These are phyloP conservation scores for Arothron firmamentum DNA, from an alignment of 2,113 vertebrate genomes.

Conservation along the genomic window DNA sequence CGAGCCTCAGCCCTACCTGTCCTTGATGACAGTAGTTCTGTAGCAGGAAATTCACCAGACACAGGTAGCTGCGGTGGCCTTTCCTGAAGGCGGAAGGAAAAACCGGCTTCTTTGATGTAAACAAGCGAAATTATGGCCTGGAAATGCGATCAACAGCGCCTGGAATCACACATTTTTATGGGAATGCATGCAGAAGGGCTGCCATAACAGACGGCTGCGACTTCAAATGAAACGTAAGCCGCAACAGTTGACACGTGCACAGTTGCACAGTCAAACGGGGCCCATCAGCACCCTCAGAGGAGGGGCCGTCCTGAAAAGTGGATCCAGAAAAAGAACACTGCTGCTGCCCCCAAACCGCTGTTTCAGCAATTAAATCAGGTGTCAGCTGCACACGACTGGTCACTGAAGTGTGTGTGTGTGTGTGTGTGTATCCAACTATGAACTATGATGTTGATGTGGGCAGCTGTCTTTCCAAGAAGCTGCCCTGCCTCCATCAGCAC, in stretches of 20 bases:
- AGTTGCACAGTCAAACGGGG: no score
- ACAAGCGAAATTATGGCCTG: no score
- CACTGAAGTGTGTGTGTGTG: slow-evolving; percentile 23
- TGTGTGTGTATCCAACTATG: slow-evolving; percentile 41
- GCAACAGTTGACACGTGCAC: no score
- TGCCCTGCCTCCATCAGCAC: slow-evolving; percentile 36
- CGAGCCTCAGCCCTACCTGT: slow-evolving; percentile 50
- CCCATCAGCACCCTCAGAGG: no score
- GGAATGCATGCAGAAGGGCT: no score
- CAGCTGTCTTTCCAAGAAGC: slow-evolving; percentile 50
- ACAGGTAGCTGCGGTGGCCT: neutral
- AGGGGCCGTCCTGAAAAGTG: no score
- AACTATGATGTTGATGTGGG: slow-evolving; percentile 35
- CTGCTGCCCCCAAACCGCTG: slow-evolving; percentile 33
- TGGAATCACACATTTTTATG: no score
- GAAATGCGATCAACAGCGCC: no score
- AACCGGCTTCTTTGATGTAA: slow-evolving; percentile 9
- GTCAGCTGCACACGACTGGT: slow-evolving; percentile 24
- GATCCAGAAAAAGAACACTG: slow-evolving; percentile 25
- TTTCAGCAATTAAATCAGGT: slow-evolving; percentile 32
- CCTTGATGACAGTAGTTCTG: slow-evolving; percentile 53
- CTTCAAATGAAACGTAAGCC: no score
- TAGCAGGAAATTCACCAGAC: slow-evolving; percentile 55
- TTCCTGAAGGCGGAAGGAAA: slow-evolving; percentile 24
- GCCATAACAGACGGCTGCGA: no score